Base-by-base conservation (phyloP, 2,113 vertebrate species). In the Eurypyga helias region DNA sequence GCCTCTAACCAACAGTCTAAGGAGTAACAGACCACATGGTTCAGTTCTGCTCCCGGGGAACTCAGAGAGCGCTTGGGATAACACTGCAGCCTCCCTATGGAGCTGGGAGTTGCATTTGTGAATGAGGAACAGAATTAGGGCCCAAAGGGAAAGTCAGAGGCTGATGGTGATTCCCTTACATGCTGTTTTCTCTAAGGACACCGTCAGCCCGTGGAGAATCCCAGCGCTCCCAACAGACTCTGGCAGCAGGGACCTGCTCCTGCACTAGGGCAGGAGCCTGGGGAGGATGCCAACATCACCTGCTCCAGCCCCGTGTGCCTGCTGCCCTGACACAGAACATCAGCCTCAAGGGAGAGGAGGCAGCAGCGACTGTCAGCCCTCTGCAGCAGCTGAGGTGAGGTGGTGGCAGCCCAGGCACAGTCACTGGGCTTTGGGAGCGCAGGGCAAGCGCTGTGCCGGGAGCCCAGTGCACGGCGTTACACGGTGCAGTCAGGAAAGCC, bases 151-250 rank as follows among this genome's bases (percentile, higher is more conserved):
- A 48, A 13, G 13, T 18, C 29, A 48, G 36, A 49, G 24, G 57
- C 43, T 77, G 58, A 25, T 0, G 2, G 1, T 1, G 14, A 23
- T 58, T 60, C 54, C n/a, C 28, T 26, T 10, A 28, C n/a, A 7
- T 17, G 25, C 29, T 41, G 41, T 26, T 81, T 52, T 24, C 52
- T 73, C 24, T 26, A 36, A 19, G 0, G 45, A 55, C 4, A 2
- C 24, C 20, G 1, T 3, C 0, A 0, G 21, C 9, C 58, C 0
- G 0, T 17, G 43, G 46, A 28, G 31, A 34, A 82, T 45, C 49
- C 21, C 86, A 14, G 33, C 0, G 0, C 15, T 83, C 45, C 67
- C 69, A 31, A 15, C 5, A 58, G 72, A 23, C 49, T 36, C 49
- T 0, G 1, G 28, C 36, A 45, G 58, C 11, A 21, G 69, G 17